A percentile compares a stretch with the other conserved stretches of the same genome.
These are phyloP conservation scores for Leptopterna dolabrata DNA, from an alignment of 2,888 invertebrate genomes.

Conservation along the genomic window DNA sequence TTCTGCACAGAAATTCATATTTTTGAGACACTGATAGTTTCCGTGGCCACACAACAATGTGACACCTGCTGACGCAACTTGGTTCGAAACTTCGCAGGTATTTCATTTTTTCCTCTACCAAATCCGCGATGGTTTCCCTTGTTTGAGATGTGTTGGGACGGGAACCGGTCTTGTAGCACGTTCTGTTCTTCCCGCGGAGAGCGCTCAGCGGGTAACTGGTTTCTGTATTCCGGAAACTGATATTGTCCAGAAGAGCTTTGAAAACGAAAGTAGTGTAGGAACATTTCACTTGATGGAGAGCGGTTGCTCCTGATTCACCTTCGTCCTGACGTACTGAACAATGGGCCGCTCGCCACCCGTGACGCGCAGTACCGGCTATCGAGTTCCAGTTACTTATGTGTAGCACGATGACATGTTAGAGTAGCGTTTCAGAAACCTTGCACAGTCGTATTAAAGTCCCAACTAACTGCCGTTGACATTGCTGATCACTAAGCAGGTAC, in stretches of 20 bases:
- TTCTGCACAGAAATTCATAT: no score
- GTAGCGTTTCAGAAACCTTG: no score
- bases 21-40: no score
- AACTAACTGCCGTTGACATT: no score
- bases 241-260: constrained; percentile 5
- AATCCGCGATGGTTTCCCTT: neutral
- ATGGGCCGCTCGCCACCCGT: neutral
- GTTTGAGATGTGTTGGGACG: neutral
- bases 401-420: no score
- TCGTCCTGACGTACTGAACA: neutral
- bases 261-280: constrained; percentile 13
- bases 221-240: neutral
- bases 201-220: neutral
- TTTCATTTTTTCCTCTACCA: neutral
- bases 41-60: no score
- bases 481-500: no score
- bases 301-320: neutral
- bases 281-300: constrained; percentile 29
- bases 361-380: neutral
- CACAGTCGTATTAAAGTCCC: no score
- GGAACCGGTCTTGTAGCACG: neutral
- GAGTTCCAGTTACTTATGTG: neutral
- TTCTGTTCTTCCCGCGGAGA: neutral
- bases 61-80: no score
- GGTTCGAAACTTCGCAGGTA: no score